phyloP scores from a whole-genome alignment of 2,797 vertebrate species.

The Gymnodraco acuticeps region DNA sequence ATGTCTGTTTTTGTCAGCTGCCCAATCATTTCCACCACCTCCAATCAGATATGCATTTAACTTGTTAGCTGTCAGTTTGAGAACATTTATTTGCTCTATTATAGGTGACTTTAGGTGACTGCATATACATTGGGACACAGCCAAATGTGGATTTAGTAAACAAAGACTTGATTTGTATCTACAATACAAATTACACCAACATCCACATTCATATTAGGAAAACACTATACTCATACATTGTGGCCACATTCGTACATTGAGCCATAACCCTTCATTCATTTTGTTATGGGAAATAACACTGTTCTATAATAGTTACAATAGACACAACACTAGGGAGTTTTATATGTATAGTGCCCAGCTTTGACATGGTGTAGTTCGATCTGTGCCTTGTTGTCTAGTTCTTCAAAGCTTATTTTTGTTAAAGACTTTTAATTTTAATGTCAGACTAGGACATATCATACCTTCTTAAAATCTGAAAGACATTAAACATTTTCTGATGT shows the following conservation, averaged over 20 bases:
- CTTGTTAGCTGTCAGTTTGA: neutral
- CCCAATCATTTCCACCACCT: neutral
- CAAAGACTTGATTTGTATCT: neutral
- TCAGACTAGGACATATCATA: too few relatives aligned
- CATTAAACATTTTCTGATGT: neutral
- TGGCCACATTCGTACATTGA: neutral
- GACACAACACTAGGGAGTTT: neutral
- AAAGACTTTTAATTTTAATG: neutral
- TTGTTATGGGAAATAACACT: conserved; percentile 6
- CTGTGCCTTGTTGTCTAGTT: too few relatives aligned
- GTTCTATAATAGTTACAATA: neutral
- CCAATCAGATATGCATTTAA: neutral
- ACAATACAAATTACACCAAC: neutral
- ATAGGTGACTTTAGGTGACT: neutral
- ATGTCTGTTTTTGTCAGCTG: conserved; percentile 10
- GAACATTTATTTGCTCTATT: neutral
- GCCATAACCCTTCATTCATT: neutral
- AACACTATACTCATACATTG: neutral
- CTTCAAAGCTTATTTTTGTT: neutral
- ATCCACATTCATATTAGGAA: neutral
- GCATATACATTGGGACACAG: neutral
- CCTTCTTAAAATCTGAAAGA: neutral
- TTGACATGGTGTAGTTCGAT: neutral
- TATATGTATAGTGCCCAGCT: neutral
- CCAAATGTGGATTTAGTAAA: neutral